These are phyloP conservation scores for Wasmannia auropunctata DNA, from an alignment of 1,140 invertebrate genomes.

Conservation along the genomic window DNA sequence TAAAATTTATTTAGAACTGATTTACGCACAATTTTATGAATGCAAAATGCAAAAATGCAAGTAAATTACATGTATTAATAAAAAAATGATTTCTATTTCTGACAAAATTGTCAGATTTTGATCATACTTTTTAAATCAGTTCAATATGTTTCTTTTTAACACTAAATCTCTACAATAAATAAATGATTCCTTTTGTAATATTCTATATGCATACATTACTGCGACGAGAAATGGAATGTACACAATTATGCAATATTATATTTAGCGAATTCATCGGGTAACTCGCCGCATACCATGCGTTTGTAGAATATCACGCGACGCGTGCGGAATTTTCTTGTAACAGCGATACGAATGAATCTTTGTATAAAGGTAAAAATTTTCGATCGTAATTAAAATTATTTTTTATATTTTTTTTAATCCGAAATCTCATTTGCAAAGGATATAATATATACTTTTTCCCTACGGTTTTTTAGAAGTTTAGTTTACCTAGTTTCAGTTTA, in stretches of 20 bases:
- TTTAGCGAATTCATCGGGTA: background rate
- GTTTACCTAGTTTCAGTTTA: no score
- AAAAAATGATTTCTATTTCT: background rate
- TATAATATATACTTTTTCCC: background rate
- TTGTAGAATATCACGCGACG: background rate
- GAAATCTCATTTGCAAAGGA: background rate
- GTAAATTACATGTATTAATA: background rate
- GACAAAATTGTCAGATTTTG: no score
- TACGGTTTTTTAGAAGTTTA: background rate
- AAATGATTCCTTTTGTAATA: background rate
- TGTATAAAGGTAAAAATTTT: background rate
- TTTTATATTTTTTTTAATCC: background rate
- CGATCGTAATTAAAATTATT: background rate
- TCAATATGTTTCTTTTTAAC: background rate
- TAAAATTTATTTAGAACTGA: background rate
- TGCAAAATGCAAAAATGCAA: background rate
- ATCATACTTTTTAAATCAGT: background rate
- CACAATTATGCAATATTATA: constrained; percentile 26
- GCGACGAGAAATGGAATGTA: background rate
- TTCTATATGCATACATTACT: background rate
- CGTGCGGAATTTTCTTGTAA: background rate
- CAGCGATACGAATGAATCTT: background rate
- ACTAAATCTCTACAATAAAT: background rate
- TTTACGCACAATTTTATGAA: background rate
- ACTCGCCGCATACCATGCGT: background rate